phyloP scores from a whole-genome alignment of 2,113 vertebrate genomes.

The Melospiza georgiana region DNA sequence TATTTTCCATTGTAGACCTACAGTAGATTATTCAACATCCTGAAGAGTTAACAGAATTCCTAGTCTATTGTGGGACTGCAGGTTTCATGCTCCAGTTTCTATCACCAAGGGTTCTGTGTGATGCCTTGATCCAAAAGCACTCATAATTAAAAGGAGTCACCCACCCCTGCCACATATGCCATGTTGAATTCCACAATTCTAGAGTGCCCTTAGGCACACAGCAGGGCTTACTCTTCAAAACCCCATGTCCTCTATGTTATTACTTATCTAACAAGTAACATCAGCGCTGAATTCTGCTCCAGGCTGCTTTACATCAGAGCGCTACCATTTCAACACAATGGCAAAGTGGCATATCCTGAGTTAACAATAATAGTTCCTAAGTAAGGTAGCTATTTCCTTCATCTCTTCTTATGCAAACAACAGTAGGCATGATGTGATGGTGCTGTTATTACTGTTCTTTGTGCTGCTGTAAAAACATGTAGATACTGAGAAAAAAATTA shows the following conservation, averaged over 20 bases:
- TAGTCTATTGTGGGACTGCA: neutral
- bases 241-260: neutral
- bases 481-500: neutral
- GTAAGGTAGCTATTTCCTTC: neutral
- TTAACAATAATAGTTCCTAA: neutral
- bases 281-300: slow-evolving; percentile 18
- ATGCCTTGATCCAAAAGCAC: slow-evolving; percentile 36
- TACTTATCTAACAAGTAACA: slow-evolving; percentile 51
- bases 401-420: neutral
- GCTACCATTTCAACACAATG: slow-evolving; percentile 1
- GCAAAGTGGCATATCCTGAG: neutral
- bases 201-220: slow-evolving; percentile 31
- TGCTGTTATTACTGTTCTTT: neutral
- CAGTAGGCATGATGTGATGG: neutral
- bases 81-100: slow-evolving; percentile 14
- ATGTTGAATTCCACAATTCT: slow-evolving; percentile 41
- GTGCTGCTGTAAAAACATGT: neutral
- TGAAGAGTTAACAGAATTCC: slow-evolving; percentile 1
- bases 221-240: slow-evolving; percentile 21
- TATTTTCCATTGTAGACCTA: neutral
- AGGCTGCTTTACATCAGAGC: slow-evolving; percentile 25
- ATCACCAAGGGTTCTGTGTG: neutral
- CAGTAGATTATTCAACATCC: neutral
- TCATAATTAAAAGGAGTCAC: slow-evolving; percentile 60
- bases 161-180: slow-evolving; percentile 23